These are phyloP conservation scores for Neodiprion virginianus DNA, from an alignment of 1,140 invertebrate genomes.

Conservation along the genomic window DNA sequence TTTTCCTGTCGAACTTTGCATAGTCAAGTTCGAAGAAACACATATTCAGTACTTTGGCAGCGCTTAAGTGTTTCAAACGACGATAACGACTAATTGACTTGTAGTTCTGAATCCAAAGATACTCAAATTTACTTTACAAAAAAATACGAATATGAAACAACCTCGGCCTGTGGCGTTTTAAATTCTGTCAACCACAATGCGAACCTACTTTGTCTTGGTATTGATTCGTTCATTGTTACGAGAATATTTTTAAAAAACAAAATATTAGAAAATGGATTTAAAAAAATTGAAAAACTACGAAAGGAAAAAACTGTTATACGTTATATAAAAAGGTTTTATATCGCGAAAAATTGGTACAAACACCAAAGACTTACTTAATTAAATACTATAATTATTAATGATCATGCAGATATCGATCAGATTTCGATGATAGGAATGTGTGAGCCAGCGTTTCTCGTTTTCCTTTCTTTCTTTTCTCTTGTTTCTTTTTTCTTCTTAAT, in stretches of 20 bases:
- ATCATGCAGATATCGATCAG: slow-evolving; percentile 2
- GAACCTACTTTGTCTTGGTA: not conserved
- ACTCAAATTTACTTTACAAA: not conserved
- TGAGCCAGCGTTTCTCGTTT: not conserved
- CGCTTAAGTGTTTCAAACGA: not conserved
- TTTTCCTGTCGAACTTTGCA: too few species aligned
- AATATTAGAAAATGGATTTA: not conserved
- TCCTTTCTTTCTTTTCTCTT: not conserved
- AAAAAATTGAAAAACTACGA: slow-evolving; percentile 16
- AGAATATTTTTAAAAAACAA: not conserved
- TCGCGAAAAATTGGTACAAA: slow-evolving; percentile 48
- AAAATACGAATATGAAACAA: not conserved
- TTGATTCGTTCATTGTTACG: slow-evolving; percentile 6
- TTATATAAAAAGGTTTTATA: slow-evolving; percentile 15
- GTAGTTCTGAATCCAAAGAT: not conserved
- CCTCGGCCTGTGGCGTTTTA: not conserved
- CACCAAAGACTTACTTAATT: slow-evolving; percentile 49
- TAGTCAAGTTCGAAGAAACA: too few species aligned
- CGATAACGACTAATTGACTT: not conserved
- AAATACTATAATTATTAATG: slow-evolving; percentile 31
- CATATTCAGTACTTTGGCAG: too few species aligned
- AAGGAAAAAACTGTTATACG: slow-evolving; percentile 9
- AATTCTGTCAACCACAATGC: not conserved
- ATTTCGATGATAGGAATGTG: not conserved
- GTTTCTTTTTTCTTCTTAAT: not conserved